Percentiles rank a stretch among this genome's conserved stretches.
These are phyloP conservation scores for Sarcophaga caerulescens DNA, from an alignment of 2,888 invertebrate species.

Conservation along the genomic window DNA sequence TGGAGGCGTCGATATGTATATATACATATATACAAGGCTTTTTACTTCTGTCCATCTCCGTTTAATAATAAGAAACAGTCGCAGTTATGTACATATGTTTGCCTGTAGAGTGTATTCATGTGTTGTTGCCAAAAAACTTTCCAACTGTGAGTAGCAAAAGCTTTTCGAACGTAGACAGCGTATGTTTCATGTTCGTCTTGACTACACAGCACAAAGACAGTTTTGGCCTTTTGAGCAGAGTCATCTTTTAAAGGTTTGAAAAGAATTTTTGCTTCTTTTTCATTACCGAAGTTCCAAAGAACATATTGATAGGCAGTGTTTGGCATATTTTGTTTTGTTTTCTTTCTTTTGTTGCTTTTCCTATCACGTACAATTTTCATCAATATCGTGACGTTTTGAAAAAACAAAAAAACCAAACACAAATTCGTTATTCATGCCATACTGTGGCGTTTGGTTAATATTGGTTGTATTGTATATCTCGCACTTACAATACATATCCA, in stretches of 20 bases:
- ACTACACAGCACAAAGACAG: background rate
- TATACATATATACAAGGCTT: background rate
- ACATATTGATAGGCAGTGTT: constrained; percentile 51
- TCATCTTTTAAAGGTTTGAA: background rate
- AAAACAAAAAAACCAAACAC: constrained; percentile 16
- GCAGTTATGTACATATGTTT: too few species aligned
- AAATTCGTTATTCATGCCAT: constrained; percentile 63
- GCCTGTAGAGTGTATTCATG: background rate
- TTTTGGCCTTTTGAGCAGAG: background rate
- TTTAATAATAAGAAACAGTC: background rate
- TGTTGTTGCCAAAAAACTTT: background rate
- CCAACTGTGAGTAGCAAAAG: constrained; percentile 12
- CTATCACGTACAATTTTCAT: constrained; percentile 72
- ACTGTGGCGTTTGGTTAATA: constrained; percentile 54
- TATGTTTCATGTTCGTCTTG: background rate
- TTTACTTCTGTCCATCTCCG: constrained; percentile 56
- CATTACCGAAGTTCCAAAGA: background rate
- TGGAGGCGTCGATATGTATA: too few species aligned
- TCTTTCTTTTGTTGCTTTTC: constrained; percentile 31
- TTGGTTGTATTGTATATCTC: too few species aligned
- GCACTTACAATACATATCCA: too few species aligned
- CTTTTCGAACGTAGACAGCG: background rate
- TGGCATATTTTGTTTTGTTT: background rate
- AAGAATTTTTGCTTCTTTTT: background rate
- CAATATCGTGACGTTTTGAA: constrained; percentile 71